Evolutionary conservation across 2,888 invertebrate genomes (phyloP).

Genomic region (Gastrophysa polygoni): DNA sequence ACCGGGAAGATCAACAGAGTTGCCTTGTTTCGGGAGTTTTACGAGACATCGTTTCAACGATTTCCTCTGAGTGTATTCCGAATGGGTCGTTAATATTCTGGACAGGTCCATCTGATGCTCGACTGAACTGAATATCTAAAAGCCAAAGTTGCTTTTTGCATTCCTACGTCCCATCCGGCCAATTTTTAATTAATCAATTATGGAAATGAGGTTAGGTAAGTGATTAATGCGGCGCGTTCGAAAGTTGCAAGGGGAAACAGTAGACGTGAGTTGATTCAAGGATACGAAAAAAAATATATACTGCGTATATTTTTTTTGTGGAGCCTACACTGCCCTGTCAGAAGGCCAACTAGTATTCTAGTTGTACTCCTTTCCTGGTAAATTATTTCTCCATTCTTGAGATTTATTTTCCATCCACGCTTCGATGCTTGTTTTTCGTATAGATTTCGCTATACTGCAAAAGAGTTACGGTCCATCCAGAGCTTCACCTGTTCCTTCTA

Average conservation of each 20-base stretch:
- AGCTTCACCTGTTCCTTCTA: too few species aligned
- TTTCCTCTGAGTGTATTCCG: conserved; percentile 33
- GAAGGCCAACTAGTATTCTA: too few species aligned
- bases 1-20: too few species aligned
- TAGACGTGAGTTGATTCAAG: conserved; percentile 9
- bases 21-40: too few species aligned
- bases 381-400: too few species aligned
- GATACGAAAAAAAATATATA: neutral
- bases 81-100: conserved; percentile 38
- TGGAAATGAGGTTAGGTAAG: conserved; percentile 22
- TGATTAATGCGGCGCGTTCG: conserved; percentile 14
- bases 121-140: conserved; percentile 22
- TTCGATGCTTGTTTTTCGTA: too few species aligned
- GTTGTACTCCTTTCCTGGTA: too few species aligned
- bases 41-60: neutral
- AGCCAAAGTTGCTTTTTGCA: conserved; percentile 18
- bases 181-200: conserved; percentile 35
- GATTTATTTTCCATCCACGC: too few species aligned
- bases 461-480: too few species aligned
- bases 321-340: too few species aligned
- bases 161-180: conserved; percentile 21
- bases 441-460: too few species aligned
- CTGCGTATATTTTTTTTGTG: too few species aligned
- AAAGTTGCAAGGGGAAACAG: conserved; percentile 9
- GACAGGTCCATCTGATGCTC: conserved; percentile 34